Base-by-base conservation (phyloP, 2,113 vertebrate species). In the Leucopsar rothschildi region DNA sequence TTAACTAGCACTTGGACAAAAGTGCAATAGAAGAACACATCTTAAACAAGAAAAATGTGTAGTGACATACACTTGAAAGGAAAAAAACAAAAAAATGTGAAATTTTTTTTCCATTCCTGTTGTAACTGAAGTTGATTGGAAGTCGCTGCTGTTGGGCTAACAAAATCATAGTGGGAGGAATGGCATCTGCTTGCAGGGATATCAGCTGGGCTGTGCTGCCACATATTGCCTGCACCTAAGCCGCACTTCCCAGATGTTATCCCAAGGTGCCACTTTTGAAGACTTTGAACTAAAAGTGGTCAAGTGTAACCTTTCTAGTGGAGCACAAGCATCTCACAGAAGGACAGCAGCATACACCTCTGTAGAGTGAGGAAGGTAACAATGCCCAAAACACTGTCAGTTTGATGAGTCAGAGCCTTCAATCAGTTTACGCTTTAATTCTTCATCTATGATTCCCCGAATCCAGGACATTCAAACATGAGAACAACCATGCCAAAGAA, bases 401-500 rank as follows among this genome's bases (percentile, higher is more conserved):
- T 47, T 69, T 83, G 56, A 47, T 56, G 39, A 73, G 9, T 40
- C 56, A 45, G 23, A 76, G 14, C 4, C 49, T 35, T 44, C 87
- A 45, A 57, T 24, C 3, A 17, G 11, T 49, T 52, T 65, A 17
- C 53, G 31, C 5, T 75, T 87, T 14, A 64, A 52, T 79, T 82
- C 22, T 82, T 28, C 40, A 25, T 20, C 63, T 64, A 22, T 1
- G 18, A 39, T 14, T 63, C 20, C 17, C 33, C 4, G 2, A 23
- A 59, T 63, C 0, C 0, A 66, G 33, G 23, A 55, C n/a, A 57
- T 33, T 24, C 18, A 50, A 20, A 17, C 18, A 65, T 1, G 1
- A 72, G 47, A 57, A 35, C 29, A 81, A 37, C 35, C 17, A 15
- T 24, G 2, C 20, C 49, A 60, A 86, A 69, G 42, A 78, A 35